These are phyloP conservation scores for Adelognathus sp. DNA, from an alignment of 2,888 invertebrate genomes.

Conservation along the genomic window DNA sequence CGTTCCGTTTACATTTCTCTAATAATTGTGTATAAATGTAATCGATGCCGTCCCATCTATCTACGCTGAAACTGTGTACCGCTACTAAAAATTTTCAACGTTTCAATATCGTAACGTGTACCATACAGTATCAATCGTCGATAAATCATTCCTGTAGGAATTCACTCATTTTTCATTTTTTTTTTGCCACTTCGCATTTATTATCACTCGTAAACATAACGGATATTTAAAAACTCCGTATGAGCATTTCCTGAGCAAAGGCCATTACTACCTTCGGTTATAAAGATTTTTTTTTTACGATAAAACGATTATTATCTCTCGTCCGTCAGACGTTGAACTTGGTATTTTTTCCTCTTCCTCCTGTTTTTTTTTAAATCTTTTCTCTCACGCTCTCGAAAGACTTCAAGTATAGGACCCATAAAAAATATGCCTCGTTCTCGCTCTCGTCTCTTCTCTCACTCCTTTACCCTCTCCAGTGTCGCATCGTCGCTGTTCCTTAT, in stretches of 20 bases:
- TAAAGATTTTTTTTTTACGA: conserved; percentile 43
- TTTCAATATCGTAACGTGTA: conserved; percentile 45
- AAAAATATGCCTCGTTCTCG: conserved; percentile 53
- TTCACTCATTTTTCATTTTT: neutral
- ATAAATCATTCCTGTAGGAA: neutral
- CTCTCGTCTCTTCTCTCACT: neutral
- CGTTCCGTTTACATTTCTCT: neutral
- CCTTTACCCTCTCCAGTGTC: neutral
- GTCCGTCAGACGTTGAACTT: conserved; percentile 38
- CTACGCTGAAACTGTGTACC: conserved; percentile 2
- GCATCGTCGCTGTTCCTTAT: conserved; percentile 52
- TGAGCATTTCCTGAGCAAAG: conserved; percentile 57
- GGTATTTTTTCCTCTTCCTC: neutral
- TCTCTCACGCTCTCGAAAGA: conserved; percentile 30
- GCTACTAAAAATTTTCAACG: conserved; percentile 11
- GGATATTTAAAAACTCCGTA: conserved; percentile 5
- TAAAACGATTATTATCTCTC: conserved; percentile 50
- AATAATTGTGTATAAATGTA: conserved; percentile 23
- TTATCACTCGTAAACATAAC: conserved; percentile 27
- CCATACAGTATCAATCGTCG: conserved; percentile 5
- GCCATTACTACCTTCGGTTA: conserved; percentile 50
- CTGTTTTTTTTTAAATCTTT: conserved; percentile 2
- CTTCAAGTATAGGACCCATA: conserved; percentile 54
- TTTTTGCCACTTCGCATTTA: neutral
- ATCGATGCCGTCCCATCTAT: conserved; percentile 19